Evolutionary conservation across 2,113 vertebrate species (phyloP).

Genomic region (Spea bombifrons): DNA sequence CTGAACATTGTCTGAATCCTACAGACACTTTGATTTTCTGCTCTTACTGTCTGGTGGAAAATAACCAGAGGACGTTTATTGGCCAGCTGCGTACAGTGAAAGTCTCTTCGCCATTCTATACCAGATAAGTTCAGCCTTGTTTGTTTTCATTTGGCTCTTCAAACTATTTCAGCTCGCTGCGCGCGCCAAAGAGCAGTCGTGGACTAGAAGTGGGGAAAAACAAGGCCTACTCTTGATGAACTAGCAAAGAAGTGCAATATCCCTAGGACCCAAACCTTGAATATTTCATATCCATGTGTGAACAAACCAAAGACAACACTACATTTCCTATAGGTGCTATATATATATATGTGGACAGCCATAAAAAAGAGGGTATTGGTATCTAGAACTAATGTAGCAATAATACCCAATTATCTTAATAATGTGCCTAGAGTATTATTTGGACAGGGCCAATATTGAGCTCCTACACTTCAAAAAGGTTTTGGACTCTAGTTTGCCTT

Average conservation of each 20-base stretch:
- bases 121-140: conserved; percentile 58
- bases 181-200: conserved; percentile 42
- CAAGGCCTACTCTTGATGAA: conserved; percentile 64
- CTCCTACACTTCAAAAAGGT: no score
- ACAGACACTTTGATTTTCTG: conserved; percentile 42
- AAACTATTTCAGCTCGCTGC: conserved; percentile 35
- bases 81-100: conserved; percentile 40
- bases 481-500: no score
- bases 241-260: background rate
- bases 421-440: no score
- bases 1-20: conserved; percentile 32
- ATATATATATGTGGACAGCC: no score
- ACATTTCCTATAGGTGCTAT: no score
- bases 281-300: no score
- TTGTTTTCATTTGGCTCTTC: conserved; percentile 57
- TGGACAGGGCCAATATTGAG: no score
- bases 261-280: no score
- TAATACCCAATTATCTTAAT: no score
- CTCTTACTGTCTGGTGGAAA: conserved; percentile 47
- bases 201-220: conserved; percentile 62
- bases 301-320: no score
- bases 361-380: no score
- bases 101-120: conserved; percentile 49
- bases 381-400: no score
- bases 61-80: conserved; percentile 56